Percentiles rank a stretch among this genome's conserved stretches.
Conservation (phyloP, 2,888 invertebrate genomes). For the Brenthis hecate region DNA sequence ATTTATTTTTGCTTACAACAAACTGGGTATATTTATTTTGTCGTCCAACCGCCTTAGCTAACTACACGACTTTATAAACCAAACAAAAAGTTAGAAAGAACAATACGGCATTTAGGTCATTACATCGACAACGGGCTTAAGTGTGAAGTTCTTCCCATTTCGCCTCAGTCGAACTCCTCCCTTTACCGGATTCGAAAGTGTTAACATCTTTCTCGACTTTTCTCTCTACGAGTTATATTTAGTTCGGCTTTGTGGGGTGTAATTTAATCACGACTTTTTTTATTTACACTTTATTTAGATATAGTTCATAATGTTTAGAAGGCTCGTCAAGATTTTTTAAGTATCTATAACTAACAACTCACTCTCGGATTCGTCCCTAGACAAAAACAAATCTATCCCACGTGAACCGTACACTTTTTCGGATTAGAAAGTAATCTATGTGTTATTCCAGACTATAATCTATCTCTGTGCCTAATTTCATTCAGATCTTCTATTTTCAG, state of each 20-base stretch:
- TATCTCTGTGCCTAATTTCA: too few species aligned
- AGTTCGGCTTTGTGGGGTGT: conserved; percentile 34
- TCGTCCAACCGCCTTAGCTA: not conserved
- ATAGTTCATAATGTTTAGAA: not conserved
- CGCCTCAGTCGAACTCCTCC: conserved; percentile 42
- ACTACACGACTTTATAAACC: conserved; percentile 1
- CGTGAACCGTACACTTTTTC: too few species aligned
- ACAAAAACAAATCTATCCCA: too few species aligned
- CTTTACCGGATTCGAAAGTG: conserved; percentile 56
- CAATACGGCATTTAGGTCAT: conserved; percentile 70
- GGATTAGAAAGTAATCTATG: too few species aligned
- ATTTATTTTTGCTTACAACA: not conserved
- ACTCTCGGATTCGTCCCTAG: too few species aligned
- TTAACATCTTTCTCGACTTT: conserved; percentile 54
- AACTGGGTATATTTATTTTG: not conserved
- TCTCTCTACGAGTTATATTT: conserved; percentile 39
- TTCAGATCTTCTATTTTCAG: too few species aligned
- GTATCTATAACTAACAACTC: too few species aligned
- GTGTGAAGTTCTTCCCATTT: conserved; percentile 67
- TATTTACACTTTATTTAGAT: conserved; percentile 4
- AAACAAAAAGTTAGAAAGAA: conserved; percentile 54
- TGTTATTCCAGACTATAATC: too few species aligned
- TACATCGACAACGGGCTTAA: conserved; percentile 54
- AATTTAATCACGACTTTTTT: conserved; percentile 31
- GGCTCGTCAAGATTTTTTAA: too few species aligned